Evolutionary conservation across 2,797 vertebrate species (phyloP).

Genomic region (Coilia nasus): DNA sequence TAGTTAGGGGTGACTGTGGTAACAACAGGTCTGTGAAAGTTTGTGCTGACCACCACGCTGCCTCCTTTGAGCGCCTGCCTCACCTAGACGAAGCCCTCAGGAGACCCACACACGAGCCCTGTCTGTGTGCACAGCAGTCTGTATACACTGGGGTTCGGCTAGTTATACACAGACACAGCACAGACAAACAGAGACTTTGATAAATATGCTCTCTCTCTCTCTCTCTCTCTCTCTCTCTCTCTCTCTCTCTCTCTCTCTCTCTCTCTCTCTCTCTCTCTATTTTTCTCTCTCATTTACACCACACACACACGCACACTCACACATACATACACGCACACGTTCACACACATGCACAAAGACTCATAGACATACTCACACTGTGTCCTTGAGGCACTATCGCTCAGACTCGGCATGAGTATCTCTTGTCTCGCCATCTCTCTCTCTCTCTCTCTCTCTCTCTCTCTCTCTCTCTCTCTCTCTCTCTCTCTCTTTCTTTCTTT

Average conservation of each 20-base stretch:
- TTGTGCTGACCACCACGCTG: constrained; percentile 1
- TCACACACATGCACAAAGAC: not conserved
- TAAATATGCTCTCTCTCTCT: not conserved
- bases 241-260: not conserved
- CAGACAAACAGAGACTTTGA: not conserved
- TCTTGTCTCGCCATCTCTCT: not conserved
- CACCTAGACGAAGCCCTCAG: not conserved
- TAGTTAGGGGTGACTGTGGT: constrained; percentile 1
- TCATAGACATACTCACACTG: no score
- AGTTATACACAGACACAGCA: not conserved
- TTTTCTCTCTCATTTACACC: not conserved
- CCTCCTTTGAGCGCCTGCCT: not conserved
- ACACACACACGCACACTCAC: not conserved
- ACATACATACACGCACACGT: not conserved
- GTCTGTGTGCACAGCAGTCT: not conserved
- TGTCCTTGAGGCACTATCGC: constrained; percentile 2
- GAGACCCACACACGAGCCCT: not conserved
- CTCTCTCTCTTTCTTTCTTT: not conserved
- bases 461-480: not conserved
- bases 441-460: not conserved
- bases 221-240: not conserved
- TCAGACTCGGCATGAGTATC: not conserved
- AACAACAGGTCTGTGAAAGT: constrained; percentile 9
- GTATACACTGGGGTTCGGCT: not conserved
- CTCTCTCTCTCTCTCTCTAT: not conserved